A percentile compares a stretch with the other conserved stretches of the same genome.
Conservation (phyloP, 2,797 vertebrate genomes). For the Lepilemur septentrionalis region DNA sequence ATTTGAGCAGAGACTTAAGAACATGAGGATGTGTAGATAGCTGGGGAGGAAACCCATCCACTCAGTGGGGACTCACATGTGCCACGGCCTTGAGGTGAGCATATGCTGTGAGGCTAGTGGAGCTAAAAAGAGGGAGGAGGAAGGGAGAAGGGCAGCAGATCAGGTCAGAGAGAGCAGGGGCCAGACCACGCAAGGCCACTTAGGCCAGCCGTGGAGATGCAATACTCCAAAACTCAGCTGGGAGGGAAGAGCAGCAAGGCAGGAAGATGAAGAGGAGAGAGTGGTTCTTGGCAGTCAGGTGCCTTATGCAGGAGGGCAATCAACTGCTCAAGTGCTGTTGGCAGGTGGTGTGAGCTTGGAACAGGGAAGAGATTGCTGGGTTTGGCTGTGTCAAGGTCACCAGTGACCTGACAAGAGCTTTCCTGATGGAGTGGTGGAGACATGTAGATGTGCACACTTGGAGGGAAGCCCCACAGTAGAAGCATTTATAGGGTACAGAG, state of each 20-base stretch:
- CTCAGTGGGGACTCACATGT: not conserved
- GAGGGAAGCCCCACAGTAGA: not conserved
- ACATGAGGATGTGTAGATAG: not conserved
- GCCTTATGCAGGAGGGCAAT: too few relatives aligned
- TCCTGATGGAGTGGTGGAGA: not conserved
- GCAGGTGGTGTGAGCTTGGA: not conserved
- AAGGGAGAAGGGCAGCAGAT: not conserved
- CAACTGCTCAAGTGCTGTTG: not conserved
- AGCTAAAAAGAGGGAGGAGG: not conserved
- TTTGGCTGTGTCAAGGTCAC: not conserved
- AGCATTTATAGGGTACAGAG: not conserved
- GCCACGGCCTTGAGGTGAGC: not conserved
- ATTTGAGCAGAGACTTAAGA: not conserved
- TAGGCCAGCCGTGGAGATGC: not conserved
- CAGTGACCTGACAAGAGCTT: fast-evolving
- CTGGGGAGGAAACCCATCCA: not conserved
- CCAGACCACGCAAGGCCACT: fast-evolving
- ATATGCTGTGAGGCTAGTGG: not conserved
- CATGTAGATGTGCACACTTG: not conserved
- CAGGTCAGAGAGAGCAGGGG: not conserved
- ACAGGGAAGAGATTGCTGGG: not conserved
- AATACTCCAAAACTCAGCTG: not conserved
- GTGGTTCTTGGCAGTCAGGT: not conserved
- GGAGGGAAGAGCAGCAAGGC: not conserved
- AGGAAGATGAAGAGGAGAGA: not conserved